These are phyloP conservation scores for Petaurus breviceps DNA, from an alignment of 2,113 vertebrate genomes.

Conservation along the genomic window DNA sequence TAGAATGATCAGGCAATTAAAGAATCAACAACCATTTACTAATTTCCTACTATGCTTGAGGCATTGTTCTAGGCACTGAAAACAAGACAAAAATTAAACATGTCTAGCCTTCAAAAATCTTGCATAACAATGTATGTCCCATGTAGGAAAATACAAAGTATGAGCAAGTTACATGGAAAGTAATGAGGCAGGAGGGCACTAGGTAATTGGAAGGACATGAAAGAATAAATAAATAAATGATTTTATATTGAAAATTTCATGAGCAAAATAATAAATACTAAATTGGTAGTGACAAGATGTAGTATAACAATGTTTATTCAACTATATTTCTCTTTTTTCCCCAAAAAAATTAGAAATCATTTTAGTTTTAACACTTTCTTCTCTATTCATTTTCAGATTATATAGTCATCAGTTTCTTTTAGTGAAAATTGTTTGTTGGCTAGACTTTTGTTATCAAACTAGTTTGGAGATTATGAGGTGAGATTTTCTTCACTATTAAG, in stretches of 20 bases:
- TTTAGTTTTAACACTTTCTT: slow-evolving; percentile 9
- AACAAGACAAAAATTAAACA: neutral
- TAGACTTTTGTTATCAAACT: slow-evolving; percentile 73
- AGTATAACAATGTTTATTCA: neutral
- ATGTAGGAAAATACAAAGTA: neutral
- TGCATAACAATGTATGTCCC: neutral
- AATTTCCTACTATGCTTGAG: neutral
- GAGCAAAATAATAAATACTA: neutral
- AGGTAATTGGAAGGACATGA: no score
- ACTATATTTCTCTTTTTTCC: slow-evolving; percentile 19
- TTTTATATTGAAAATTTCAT: neutral
- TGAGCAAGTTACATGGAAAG: neutral
- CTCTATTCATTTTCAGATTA: slow-evolving; percentile 51
- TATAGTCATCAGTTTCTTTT: slow-evolving; percentile 58
- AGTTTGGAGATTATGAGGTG: slow-evolving; percentile 66
- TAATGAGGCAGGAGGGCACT: neutral
- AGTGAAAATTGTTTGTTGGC: slow-evolving; percentile 39
- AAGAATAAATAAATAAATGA: neutral
- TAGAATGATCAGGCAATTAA: neutral
- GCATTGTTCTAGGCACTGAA: neutral
- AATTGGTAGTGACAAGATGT: neutral
- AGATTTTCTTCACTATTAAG: slow-evolving; percentile 51
- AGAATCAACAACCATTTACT: neutral
- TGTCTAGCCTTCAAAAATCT: neutral
- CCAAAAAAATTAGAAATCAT: slow-evolving; percentile 41